Evolutionary conservation across 2,888 invertebrate genomes (phyloP).

Genomic region (Masnerella sp.): DNA sequence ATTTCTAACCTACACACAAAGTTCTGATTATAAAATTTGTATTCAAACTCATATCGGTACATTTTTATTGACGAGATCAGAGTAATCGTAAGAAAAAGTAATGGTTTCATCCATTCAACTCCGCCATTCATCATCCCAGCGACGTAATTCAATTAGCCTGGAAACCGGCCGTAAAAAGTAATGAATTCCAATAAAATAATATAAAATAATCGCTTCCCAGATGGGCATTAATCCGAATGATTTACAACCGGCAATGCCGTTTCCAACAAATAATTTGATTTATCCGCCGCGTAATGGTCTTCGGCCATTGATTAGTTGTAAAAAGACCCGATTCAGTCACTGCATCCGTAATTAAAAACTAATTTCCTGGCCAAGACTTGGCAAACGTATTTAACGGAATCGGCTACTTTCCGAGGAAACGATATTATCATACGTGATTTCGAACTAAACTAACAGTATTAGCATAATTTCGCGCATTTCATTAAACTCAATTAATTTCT

Average conservation of each 20-base stretch:
- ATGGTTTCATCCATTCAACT: too few species aligned
- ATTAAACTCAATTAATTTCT: too few species aligned
- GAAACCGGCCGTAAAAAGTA: constrained; percentile 16
- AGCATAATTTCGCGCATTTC: too few species aligned
- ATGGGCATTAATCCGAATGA: constrained; percentile 7
- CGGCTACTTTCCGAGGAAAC: not conserved
- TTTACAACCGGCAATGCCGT: constrained; percentile 16
- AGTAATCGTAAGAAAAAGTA: too few species aligned
- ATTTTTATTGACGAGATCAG: too few species aligned
- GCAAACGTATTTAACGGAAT: not conserved
- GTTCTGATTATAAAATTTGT: too few species aligned
- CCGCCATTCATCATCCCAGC: not conserved
- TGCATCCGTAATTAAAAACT: constrained; percentile 26
- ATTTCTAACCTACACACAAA: too few species aligned
- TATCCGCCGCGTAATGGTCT: constrained; percentile 4
- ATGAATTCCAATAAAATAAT: constrained; percentile 22
- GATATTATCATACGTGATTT: constrained; percentile 2
- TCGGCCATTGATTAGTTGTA: constrained; percentile 19
- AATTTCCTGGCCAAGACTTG: constrained; percentile 14
- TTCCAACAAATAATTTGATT: constrained; percentile 32
- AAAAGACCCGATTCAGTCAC: constrained; percentile 17
- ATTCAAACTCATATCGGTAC: too few species aligned
- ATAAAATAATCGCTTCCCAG: constrained; percentile 5
- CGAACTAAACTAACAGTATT: too few species aligned
- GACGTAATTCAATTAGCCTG: constrained; percentile 26